Evolutionary conservation across 64 coral and sea anemone species (phyloP).

Genomic region (Montipora foliosa): DNA sequence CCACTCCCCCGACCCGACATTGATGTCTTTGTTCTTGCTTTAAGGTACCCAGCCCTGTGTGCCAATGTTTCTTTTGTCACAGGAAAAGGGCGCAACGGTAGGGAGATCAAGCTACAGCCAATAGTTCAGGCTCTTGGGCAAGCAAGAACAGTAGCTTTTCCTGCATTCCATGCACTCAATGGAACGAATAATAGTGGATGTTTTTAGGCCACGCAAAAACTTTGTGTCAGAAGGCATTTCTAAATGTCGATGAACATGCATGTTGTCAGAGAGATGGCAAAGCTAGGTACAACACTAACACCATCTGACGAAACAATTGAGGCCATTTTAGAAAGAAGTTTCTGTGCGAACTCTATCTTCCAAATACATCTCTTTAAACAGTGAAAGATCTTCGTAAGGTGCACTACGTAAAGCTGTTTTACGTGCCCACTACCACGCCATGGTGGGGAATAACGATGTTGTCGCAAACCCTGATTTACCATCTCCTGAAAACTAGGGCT

Average conservation of each 20-base stretch:
- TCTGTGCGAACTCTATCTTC: slow-evolving; percentile 36
- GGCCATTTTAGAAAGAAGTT: slow-evolving; percentile 16
- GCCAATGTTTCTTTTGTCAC: slow-evolving; percentile 8
- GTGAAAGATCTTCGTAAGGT: slow-evolving; percentile 40
- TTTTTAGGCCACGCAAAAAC: slow-evolving; percentile 30
- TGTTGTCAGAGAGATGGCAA: slow-evolving; percentile 38
- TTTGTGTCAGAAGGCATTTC: slow-evolving; percentile 57
- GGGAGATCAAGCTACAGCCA: slow-evolving; percentile 44
- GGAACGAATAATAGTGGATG: slow-evolving; percentile 64
- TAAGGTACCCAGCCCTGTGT: slow-evolving; percentile 41
- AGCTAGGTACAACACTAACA: not conserved
- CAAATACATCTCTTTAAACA: slow-evolving; percentile 26
- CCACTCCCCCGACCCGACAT: slow-evolving; percentile 14
- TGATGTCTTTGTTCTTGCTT: slow-evolving; percentile 52
- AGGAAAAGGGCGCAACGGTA: slow-evolving; percentile 37
- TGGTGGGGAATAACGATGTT: slow-evolving; percentile 41
- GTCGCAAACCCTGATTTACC: slow-evolving; percentile 57
- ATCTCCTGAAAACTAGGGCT: slow-evolving; percentile 9
- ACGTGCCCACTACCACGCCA: slow-evolving; percentile 15
- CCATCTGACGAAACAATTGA: slow-evolving; percentile 3
- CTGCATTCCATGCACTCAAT: slow-evolving; percentile 46
- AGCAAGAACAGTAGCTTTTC: slow-evolving; percentile 14
- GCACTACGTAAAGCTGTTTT: slow-evolving; percentile 44
- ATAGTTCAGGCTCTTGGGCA: slow-evolving; percentile 31
- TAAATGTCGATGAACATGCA: slow-evolving; percentile 15